These are phyloP conservation scores for Acanthis flammea DNA, from an alignment of 2,797 vertebrate genomes.

Conservation along the genomic window DNA sequence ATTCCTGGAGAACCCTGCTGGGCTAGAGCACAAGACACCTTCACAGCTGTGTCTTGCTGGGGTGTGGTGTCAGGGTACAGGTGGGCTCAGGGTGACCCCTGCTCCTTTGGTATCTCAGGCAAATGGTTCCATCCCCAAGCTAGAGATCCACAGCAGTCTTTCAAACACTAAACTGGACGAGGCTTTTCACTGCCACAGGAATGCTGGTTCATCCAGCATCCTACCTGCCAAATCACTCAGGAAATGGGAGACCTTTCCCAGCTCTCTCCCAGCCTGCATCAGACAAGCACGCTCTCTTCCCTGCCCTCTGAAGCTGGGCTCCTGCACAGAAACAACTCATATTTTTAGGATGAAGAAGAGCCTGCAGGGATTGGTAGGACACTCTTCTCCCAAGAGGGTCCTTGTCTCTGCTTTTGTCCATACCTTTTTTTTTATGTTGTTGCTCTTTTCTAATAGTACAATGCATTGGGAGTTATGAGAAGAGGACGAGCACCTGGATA, in stretches of 20 bases:
- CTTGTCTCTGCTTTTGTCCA: not conserved
- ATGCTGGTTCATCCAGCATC: not conserved
- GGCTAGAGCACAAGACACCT: not conserved
- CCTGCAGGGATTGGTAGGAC: not conserved
- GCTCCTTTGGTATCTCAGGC: not conserved
- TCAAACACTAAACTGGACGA: not conserved
- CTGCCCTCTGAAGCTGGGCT: not conserved
- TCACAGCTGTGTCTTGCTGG: not conserved
- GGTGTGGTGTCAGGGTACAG: not conserved
- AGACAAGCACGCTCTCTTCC: fast-evolving
- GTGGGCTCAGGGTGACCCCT: not conserved
- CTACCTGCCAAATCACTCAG: not conserved
- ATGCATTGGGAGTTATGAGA: not conserved
- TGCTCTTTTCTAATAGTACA: not conserved
- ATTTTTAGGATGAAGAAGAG: not conserved
- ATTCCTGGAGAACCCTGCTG: not conserved
- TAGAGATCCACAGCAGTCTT: not conserved
- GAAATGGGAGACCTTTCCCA: not conserved
- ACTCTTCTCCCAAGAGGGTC: not conserved
- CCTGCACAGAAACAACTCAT: not conserved
- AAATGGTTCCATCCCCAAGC: not conserved
- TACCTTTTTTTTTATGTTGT: no score
- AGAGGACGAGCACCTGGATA: not conserved
- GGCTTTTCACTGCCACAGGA: not conserved
- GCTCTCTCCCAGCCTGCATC: not conserved